Evolutionary conservation across 2,888 invertebrate species (phyloP), one percentile per base, ranked within the genome.

Genomic region (Liodrosophila aerea): DNA sequence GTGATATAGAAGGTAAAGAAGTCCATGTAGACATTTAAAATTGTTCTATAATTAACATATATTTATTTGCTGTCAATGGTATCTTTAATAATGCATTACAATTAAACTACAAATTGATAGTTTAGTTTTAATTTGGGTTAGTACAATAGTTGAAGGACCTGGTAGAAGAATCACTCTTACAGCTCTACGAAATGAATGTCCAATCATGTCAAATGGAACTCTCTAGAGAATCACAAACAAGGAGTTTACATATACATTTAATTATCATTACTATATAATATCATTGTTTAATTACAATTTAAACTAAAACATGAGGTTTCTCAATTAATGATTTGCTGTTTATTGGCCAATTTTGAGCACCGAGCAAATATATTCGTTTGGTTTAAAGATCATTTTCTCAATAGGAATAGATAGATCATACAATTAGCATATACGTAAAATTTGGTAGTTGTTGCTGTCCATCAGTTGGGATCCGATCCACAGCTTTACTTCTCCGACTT

Each of bases 281-380:
- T 45, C 16, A 29, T 27, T 27, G 12, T 39, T 59, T 59, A 31
- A 62, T 76, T 69, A 80, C 53, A 83, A 76, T 73, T 80, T 83
- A 64, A 78, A 81, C 81, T 83, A 80, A 83, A 64, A 72, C 52
- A 74, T 78, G 76, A 80, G 81, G 76, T 83, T 68, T 40, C n/a
- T 22, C 27, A 51, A 39, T 51, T 54, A 36, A 22, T 51, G 31
- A 18, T 39, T 31, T 52, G 61, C 41, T 63, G 43, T 64, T 51
- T 52, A 57, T 68, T 64, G 73, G 68, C 73, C 58, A 63, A 59
- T 59, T 22, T 73, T 64, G 73, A 68, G 72, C 72, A 71, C 59
- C 66, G 62, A 66, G 52, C 64, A 54, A 58, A 50, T 60, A 53
- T n/a, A n/a, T n/a, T n/a, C n/a, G n/a, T n/a, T n/a, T n/a, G n/a